These are phyloP conservation scores for Chelonus formosanus DNA, from an alignment of 2,888 invertebrate genomes.

Conservation along the genomic window DNA sequence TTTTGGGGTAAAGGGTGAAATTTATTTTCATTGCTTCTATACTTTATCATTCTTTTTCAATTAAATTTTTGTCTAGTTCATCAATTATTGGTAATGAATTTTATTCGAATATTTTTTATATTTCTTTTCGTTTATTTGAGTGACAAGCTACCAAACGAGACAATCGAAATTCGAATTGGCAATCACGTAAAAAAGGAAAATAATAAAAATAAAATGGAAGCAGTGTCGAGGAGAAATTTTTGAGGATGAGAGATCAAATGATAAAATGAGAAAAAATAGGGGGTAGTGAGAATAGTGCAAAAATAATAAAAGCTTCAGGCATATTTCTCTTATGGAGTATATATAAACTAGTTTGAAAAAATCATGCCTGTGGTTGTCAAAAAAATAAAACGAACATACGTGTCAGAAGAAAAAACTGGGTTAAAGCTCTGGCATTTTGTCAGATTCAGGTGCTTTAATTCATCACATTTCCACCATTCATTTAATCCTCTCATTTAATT, in stretches of 20 bases:
- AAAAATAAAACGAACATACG: constrained; percentile 21
- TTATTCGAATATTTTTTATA: constrained; percentile 1
- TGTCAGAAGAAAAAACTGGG: constrained; percentile 35
- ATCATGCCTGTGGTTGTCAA: constrained; percentile 12
- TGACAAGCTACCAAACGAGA: constrained; percentile 19
- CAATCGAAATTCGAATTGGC: constrained; percentile 21
- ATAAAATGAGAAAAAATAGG: constrained; percentile 5
- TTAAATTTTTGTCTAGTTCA: constrained; percentile 5
- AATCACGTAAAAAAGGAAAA: constrained; percentile 25
- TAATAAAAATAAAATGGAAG: not conserved
- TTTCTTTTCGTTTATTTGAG: constrained; percentile 11
- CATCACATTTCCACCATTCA: constrained; percentile 29
- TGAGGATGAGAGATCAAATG: constrained; percentile 15
- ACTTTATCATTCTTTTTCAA: not conserved
- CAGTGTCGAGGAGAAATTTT: not conserved
- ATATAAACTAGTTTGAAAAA: not conserved
- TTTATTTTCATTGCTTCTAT: not conserved
- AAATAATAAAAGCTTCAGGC: constrained; percentile 19
- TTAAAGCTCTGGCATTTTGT: constrained; percentile 38
- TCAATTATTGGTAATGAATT: constrained; percentile 20
- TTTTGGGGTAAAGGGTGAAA: not conserved
- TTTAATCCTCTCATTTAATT: constrained; percentile 15
- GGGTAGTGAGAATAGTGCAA: constrained; percentile 23
- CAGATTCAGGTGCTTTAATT: constrained; percentile 30
- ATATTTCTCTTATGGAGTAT: not conserved